A percentile compares a stretch with the other conserved stretches of the same genome.
phyloP scores from a whole-genome alignment of 2,888 invertebrate genomes.

The Crocallis elinguaria region DNA sequence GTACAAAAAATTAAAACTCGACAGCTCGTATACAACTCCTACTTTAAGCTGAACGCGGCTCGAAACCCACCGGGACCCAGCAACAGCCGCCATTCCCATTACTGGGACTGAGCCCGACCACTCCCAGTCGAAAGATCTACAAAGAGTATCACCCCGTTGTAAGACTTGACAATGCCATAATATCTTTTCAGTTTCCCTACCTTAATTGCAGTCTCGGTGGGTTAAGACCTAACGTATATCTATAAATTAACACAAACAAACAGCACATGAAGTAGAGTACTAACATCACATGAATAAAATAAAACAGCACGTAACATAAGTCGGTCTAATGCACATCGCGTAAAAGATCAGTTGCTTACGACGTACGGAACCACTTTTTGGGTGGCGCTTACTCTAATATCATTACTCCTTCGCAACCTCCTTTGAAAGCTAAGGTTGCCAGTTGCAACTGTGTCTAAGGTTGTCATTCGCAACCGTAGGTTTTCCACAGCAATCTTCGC shows the following conservation, averaged over 20 bases:
- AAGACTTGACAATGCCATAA: no score
- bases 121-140: no score
- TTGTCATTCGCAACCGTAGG: neutral
- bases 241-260: conserved; percentile 21
- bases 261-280: conserved; percentile 16
- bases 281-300: conserved; percentile 22
- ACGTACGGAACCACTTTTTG: conserved; percentile 6
- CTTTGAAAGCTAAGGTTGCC: conserved; percentile 5
- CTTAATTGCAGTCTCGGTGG: neutral
- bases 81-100: neutral
- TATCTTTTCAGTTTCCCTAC: no score
- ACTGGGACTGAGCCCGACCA: no score
- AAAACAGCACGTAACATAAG: conserved; percentile 20
- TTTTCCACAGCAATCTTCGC: neutral
- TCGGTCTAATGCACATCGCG: conserved; percentile 9
- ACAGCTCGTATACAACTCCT: conserved; percentile 48
- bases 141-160: neutral
- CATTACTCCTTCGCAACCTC: conserved; percentile 15
- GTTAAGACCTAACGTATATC: conserved; percentile 14
- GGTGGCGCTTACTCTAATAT: conserved; percentile 24
- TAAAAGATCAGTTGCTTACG: conserved; percentile 34
- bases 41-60: conserved; percentile 4
- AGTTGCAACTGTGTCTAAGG: neutral
- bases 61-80: conserved; percentile 5
- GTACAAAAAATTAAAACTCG: conserved; percentile 47